Evolutionary conservation across 2,797 vertebrate genomes (phyloP), one percentile per base, ranked within the genome.

Genomic region (Sebastes nivosus): DNA sequence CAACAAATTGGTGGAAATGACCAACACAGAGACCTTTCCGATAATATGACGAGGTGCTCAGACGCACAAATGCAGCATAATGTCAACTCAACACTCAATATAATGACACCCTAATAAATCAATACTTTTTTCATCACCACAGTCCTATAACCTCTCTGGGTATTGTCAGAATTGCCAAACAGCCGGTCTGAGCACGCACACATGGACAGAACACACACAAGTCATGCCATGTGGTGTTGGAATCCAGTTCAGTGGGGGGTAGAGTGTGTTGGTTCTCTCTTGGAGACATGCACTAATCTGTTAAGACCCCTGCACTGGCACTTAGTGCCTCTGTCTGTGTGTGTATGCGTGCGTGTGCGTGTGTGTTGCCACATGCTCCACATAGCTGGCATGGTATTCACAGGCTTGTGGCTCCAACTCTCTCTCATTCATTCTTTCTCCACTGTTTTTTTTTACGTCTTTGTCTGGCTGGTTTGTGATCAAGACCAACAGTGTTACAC

Each of bases 281-380:
- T 76, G 70, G 70, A 82, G 76, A 46, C 42, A 46, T 46, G 42
- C 16, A 79, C 86, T 87, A 88, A 90, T 88, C 80, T 85, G 82
- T 85, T 90, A 88, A 90, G 75, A 80, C 82, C 84, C 72, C 58
- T 18, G 18, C 34, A 57, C 59, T 55, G 67, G 58, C 30, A 38
- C 64, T 75, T 27, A 52, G n/a, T 78, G 72, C 18, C 13, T 64
- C 1, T 52, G 36, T 50, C 36, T 50, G 38, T 55, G 34, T 66
- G 55, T 50, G 65, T 59, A 38, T 46, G 64, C 30, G 29, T 54
- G 55, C 50, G 46, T 38, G 50, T 55, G 36, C 24, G 63, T 67
- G 50, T 64, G 24, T 67, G 69, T 27, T 60, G 42, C 73, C 74
- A 86, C 73, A 80, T 77, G 74, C 74, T 50, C 72, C 65, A 80